phyloP scores from a whole-genome alignment of 2,888 invertebrate genomes.

The Eulithis prunata region DNA sequence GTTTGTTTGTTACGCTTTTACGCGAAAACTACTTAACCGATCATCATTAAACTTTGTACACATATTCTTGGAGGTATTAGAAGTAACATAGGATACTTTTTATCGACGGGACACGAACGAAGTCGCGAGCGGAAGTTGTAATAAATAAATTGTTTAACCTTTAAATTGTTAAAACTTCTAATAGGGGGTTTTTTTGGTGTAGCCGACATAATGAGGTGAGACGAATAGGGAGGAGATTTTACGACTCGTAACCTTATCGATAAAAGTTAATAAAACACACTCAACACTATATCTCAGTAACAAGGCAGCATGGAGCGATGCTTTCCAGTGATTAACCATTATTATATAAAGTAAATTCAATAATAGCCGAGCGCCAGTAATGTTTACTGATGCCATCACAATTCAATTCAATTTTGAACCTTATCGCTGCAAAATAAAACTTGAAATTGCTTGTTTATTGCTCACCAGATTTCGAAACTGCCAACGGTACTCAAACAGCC shows the following conservation, averaged over 20 bases:
- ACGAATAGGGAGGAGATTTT: no score
- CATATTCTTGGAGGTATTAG: no score
- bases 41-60: no score
- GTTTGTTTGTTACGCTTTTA: no score
- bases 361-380: slow-evolving; percentile 77
- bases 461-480: slow-evolving; percentile 44
- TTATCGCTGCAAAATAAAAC: slow-evolving; percentile 46
- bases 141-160: no score
- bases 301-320: slow-evolving; percentile 79
- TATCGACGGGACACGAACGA: no score
- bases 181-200: no score
- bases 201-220: no score
- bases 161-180: no score
- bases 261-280: slow-evolving; percentile 8
- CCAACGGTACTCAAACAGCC: slow-evolving; percentile 24
- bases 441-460: slow-evolving; percentile 45
- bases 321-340: slow-evolving; percentile 82
- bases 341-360: slow-evolving; percentile 85
- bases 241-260: slow-evolving; percentile 36
- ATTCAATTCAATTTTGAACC: slow-evolving; percentile 44
- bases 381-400: slow-evolving; percentile 69
- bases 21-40: no score
- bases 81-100: no score
- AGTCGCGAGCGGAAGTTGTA: no score
- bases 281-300: slow-evolving; percentile 68